These are phyloP conservation scores for Ormyrus nitidulus DNA, from an alignment of 2,888 invertebrate genomes.

Conservation along the genomic window DNA sequence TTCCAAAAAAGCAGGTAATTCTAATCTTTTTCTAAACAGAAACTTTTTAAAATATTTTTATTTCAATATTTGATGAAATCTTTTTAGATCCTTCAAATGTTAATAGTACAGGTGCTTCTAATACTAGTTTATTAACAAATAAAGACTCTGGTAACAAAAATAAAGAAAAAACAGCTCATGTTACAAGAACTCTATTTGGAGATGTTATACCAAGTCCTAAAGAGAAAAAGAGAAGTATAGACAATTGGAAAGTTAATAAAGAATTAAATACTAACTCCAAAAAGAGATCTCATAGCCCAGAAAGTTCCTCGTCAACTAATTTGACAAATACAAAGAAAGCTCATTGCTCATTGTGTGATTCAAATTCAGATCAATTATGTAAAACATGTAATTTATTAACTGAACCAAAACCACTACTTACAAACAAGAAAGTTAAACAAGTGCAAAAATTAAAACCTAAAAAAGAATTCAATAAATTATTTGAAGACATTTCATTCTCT, in stretches of 20 bases:
- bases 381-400: constrained; percentile 62
- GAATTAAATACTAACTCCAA: constrained; percentile 29
- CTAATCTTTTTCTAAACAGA: neutral
- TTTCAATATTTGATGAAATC: constrained; percentile 11
- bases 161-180: constrained; percentile 47
- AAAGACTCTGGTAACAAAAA: constrained; percentile 25
- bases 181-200: constrained; percentile 67
- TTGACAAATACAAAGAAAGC: constrained; percentile 47
- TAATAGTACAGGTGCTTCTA: neutral
- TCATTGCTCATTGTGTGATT: constrained; percentile 61
- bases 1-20: constrained; percentile 50
- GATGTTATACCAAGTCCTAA: constrained; percentile 62
- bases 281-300: constrained; percentile 59
- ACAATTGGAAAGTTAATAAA: constrained; percentile 29
- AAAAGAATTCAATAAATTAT: constrained; percentile 66
- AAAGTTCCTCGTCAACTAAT: constrained; percentile 36
- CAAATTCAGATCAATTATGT: constrained; percentile 64
- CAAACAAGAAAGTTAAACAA: constrained; percentile 27
- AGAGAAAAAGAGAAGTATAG: constrained; percentile 36
- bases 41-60: constrained; percentile 3
- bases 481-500: constrained; percentile 67
- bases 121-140: neutral
- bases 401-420: constrained; percentile 46
- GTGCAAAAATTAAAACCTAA: constrained; percentile 37
- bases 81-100: constrained; percentile 23